phyloP scores from a whole-genome alignment of 2,888 invertebrate genomes.

The Petrolisthes cinctipes region DNA sequence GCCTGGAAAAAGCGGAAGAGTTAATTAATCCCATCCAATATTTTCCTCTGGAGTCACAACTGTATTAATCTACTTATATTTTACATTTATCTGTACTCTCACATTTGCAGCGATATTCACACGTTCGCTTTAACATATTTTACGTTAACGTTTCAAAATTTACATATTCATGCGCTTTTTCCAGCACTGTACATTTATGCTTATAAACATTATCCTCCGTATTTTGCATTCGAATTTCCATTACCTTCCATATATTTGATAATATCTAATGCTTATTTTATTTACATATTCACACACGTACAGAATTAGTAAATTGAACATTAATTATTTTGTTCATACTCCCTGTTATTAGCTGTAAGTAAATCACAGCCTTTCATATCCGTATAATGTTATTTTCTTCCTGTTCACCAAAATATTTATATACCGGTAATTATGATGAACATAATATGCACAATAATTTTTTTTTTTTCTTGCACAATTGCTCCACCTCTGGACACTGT shows the following conservation, averaged over 20 bases:
- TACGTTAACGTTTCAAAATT: constrained; percentile 4
- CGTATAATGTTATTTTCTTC: no score
- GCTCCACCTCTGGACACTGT: no score
- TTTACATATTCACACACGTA: no score
- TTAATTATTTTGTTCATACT: no score
- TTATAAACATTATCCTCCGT: constrained; percentile 3
- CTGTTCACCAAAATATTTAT: no score
- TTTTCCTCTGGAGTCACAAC: neutral
- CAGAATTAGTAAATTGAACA: no score
- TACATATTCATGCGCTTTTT: constrained; percentile 2
- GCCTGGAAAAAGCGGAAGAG: neutral
- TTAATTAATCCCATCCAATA: neutral
- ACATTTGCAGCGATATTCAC: constrained; percentile 13
- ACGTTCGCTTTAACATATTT: constrained; percentile 9
- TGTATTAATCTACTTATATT: constrained; percentile 6
- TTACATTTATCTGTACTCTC: constrained; percentile 15
- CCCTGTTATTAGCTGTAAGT: no score
- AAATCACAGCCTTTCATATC: no score
- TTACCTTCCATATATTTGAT: neutral
- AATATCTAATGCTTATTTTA: neutral
- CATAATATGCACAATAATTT: no score
- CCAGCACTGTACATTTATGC: constrained; percentile 11
- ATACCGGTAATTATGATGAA: no score
- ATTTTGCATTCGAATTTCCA: constrained; percentile 10
- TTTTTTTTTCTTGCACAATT: no score